Percentiles rank a stretch among this genome's conserved stretches.
Evolutionary conservation across 1,140 invertebrate species (phyloP).

Genomic region (Panulirus ornatus): DNA sequence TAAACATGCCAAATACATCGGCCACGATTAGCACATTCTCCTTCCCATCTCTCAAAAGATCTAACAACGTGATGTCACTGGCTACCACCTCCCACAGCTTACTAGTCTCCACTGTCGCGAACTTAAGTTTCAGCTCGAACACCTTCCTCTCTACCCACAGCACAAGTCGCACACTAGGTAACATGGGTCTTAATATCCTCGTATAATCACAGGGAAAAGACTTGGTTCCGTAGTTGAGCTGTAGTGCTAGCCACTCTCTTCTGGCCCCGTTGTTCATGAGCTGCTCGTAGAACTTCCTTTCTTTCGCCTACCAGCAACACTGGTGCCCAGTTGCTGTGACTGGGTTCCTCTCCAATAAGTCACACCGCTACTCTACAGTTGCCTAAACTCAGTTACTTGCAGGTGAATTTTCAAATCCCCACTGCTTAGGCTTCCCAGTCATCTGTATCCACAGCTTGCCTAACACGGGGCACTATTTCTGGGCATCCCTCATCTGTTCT

Average conservation of each 20-base stretch:
- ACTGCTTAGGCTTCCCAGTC: background rate
- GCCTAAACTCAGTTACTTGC: background rate
- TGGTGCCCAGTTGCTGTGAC: background rate
- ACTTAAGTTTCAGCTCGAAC: background rate
- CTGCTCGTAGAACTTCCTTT: background rate
- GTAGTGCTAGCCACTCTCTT: background rate
- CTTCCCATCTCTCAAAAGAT: background rate
- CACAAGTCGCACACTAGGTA: background rate
- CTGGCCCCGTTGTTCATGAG: slow-evolving; percentile 23
- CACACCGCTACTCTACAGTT: background rate
- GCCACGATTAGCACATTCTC: background rate
- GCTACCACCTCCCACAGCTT: slow-evolving; percentile 5
- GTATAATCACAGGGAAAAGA: background rate
- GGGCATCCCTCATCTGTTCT: slow-evolving; percentile 5
- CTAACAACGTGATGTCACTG: background rate
- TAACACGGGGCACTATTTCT: background rate
- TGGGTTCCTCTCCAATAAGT: background rate
- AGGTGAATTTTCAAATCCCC: background rate
- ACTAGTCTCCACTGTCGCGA: too few relatives aligned
- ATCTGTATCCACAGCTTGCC: slow-evolving; percentile 21
- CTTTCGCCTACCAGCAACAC: slow-evolving; percentile 1
- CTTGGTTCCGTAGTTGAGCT: background rate
- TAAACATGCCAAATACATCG: slow-evolving; percentile 5
- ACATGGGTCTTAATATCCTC: slow-evolving; percentile 30
- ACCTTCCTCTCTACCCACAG: background rate